Evolutionary conservation across 1,140 invertebrate genomes (phyloP).

Genomic region (Potamilus streckersoni): DNA sequence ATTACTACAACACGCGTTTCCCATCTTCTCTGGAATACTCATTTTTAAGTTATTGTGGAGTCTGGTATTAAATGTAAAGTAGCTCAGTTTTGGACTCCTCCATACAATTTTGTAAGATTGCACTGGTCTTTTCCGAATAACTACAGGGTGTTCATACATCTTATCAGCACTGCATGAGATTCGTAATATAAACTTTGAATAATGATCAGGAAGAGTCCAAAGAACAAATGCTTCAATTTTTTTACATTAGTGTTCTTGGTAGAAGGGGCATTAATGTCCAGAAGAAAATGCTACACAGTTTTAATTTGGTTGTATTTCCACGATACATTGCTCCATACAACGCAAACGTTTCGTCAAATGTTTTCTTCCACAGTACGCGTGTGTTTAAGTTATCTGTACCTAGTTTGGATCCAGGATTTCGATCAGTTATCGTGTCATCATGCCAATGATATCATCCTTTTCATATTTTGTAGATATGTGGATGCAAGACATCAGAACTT

Average conservation of each 20-base stretch:
- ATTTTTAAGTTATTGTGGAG: no score
- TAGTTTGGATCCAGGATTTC: constrained; percentile 64
- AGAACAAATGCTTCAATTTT: not conserved
- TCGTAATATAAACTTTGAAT: no score
- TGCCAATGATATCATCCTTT: constrained; percentile 69
- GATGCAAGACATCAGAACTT: constrained; percentile 70
- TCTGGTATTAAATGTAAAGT: no score
- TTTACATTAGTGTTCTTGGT: not conserved
- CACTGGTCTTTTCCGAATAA: no score
- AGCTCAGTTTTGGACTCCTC: no score
- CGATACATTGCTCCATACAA: constrained; percentile 64
- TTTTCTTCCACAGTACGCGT: constrained; percentile 49
- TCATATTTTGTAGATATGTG: constrained; percentile 63
- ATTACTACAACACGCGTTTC: no score
- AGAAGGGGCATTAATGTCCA: constrained; percentile 9
- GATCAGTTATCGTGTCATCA: constrained; percentile 2
- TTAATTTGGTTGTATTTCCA: constrained; percentile 49
- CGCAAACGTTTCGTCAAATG: constrained; percentile 53
- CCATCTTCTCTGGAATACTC: no score
- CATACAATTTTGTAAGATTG: no score
- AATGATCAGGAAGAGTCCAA: no score
- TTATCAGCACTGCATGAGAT: no score
- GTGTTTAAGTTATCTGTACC: constrained; percentile 45
- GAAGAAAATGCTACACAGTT: constrained; percentile 34
- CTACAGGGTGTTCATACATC: no score